These are phyloP conservation scores for Plecotus auritus DNA, from an alignment of 2,113 vertebrate species.

Conservation along the genomic window DNA sequence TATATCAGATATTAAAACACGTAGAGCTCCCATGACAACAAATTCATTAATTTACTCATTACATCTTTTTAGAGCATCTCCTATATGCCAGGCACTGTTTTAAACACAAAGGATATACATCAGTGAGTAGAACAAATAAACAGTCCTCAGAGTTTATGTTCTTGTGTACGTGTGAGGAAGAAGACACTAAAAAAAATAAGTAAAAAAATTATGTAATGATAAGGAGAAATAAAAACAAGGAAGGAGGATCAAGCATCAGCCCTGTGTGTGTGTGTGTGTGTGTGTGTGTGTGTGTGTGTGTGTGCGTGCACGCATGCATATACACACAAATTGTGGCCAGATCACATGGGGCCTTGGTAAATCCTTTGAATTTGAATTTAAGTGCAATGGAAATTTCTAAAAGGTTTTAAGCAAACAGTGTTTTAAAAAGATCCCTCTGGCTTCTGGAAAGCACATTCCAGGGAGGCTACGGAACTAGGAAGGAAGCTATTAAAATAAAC, in stretches of 20 bases:
- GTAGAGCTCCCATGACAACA: neutral
- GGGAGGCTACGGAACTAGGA: neutral
- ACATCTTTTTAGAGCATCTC: neutral
- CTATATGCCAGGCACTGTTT: neutral
- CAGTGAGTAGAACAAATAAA: neutral
- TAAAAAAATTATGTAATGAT: neutral
- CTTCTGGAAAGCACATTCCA: neutral
- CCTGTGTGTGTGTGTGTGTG: neutral
- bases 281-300: neutral
- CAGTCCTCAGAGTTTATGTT: neutral
- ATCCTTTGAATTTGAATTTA: neutral
- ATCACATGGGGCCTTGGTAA: neutral
- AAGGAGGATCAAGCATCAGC: neutral
- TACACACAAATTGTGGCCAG: neutral
- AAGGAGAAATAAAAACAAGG: neutral
- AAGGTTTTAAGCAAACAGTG: neutral
- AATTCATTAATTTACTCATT: neutral
- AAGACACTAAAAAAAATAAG: neutral
- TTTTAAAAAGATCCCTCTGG: neutral
- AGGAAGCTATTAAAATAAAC: neutral
- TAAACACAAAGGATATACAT: neutral
- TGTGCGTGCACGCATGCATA: fast-evolving
- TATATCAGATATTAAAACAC: neutral
- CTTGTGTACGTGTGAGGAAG: neutral
- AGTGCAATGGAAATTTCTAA: neutral